Evolutionary conservation across 2,797 vertebrate genomes (phyloP).

Genomic region (Percopsis omiscomaycus): DNA sequence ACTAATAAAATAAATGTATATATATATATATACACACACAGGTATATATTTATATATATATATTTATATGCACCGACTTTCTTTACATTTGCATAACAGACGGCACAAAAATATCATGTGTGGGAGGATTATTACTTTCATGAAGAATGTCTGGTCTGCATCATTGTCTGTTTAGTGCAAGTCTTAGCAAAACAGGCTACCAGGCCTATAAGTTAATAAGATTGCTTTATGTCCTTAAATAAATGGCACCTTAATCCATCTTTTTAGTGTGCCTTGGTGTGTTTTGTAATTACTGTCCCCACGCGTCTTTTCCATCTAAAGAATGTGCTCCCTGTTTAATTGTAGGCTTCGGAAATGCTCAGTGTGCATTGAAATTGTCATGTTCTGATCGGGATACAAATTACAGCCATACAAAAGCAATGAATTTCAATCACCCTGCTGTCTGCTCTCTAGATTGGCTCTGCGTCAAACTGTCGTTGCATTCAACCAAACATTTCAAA

Average conservation of each 20-base stretch:
- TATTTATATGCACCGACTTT: neutral
- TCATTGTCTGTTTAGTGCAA: neutral
- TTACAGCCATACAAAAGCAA: conserved; percentile 70
- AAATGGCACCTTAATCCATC: conserved; percentile 35
- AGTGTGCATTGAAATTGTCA: conserved; percentile 48
- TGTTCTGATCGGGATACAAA: conserved; percentile 69
- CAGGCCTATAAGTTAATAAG: conserved; percentile 11
- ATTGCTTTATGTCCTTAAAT: conserved; percentile 2
- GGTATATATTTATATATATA: neutral
- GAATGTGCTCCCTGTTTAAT: conserved; percentile 61
- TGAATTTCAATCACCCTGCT: conserved; percentile 77
- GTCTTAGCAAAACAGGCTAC: conserved; percentile 9
- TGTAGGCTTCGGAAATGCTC: conserved; percentile 55
- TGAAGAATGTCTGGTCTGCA: neutral
- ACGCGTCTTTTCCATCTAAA: conserved; percentile 24
- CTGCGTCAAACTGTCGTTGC: conserved; percentile 56
- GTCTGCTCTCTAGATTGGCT: conserved; percentile 61
- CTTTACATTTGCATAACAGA: too few species aligned
- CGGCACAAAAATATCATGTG: neutral
- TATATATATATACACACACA: neutral
- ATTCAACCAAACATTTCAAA: conserved; percentile 54
- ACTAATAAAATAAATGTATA: neutral
- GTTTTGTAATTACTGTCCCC: conserved; percentile 29
- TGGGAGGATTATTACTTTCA: neutral
- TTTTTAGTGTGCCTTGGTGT: conserved; percentile 7